Evolutionary conservation across 2,888 invertebrate genomes (phyloP), one percentile per base, ranked within the genome.

Genomic region (Trichogramma dendrolimi): DNA sequence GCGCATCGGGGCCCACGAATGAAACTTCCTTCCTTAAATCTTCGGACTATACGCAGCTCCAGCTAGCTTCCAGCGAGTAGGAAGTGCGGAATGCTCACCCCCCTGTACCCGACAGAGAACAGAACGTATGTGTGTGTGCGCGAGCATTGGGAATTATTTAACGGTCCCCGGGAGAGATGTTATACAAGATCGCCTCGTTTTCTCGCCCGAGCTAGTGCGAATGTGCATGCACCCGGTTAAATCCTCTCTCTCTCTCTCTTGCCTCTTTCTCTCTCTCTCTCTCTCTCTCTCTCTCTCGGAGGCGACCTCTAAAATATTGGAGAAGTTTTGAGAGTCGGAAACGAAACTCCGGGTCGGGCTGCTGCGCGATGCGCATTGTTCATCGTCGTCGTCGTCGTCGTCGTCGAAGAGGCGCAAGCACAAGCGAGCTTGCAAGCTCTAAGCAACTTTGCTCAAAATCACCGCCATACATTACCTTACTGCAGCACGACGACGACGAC

Each of bases 391-490:
- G 27, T 27, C 27, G 27, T 27, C 27, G 14, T 14, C 14, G 14
- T 14, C 74, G 72, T 66, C 69, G 70, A 70, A 71, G 27, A 27
- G 71, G 70, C 72, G 68, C 71, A 69, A 75, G 7, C 14, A n/a
- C 40, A 27, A 39, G 38, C 48, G 8, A 8, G 58, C 44, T 44
- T 14, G 38, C 41, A 10, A 11, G 6, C 11, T 27, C 46, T 6
- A 42, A 40, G 52, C 62, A 51, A 74, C 72, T 76, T 74, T 66
- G 27, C 55, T 65, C 69, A 68, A 71, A 75, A 73, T 76, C 76
- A 72, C 75, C 75, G 76, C 27, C 74, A 76, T 77, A 77, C 70
- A 77, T 76, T 75, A 75, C 68, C 61, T 58, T 67, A 68, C 68
- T 63, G 70, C 70, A 67, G 27, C 27, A 27, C 27, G 27, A 27